Evolutionary conservation across 2,113 vertebrate genomes (phyloP).

Genomic region (Pelodiscus sinensis): DNA sequence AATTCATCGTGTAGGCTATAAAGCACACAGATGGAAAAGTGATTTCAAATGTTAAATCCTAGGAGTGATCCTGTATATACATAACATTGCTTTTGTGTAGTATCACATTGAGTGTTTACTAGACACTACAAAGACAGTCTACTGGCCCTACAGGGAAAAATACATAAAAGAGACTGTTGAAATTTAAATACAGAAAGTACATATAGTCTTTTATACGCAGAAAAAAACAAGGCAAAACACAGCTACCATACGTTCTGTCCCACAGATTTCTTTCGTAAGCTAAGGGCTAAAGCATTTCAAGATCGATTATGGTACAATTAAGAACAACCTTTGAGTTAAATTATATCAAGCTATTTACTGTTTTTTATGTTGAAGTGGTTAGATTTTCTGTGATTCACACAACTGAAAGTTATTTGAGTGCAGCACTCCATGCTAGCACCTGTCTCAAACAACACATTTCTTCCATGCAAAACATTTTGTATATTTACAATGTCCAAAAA

Average conservation of each 20-base stretch:
- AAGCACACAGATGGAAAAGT: background rate
- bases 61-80: background rate
- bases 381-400: background rate
- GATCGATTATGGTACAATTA: background rate
- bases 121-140: background rate
- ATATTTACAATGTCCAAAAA: background rate
- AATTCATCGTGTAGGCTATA: slow-evolving; percentile 20
- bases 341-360: background rate
- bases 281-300: background rate
- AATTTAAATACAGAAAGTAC: background rate
- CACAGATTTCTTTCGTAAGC: background rate
- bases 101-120: background rate
- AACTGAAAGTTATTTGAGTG: background rate
- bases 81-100: background rate
- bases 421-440: background rate
- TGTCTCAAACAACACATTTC: background rate
- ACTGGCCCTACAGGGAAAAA: background rate
- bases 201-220: background rate
- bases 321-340: background rate
- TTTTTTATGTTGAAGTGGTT: background rate
- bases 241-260: background rate
- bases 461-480: background rate
- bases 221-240: background rate
- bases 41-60: background rate
- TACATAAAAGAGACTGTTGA: background rate